phyloP scores from a whole-genome alignment of 2,113 vertebrate genomes.

The Antennarius striatus region DNA sequence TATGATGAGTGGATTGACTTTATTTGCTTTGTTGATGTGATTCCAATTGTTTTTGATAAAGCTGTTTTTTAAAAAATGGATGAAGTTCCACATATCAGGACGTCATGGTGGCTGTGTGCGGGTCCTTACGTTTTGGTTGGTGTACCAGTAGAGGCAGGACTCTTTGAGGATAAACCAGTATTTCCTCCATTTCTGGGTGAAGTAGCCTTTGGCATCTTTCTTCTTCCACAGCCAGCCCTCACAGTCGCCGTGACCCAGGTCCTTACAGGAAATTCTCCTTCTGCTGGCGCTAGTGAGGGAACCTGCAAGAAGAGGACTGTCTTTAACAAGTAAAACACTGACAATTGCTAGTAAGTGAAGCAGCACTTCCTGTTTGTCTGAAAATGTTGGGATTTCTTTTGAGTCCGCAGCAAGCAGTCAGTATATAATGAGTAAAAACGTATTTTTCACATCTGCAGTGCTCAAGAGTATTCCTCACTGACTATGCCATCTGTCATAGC shows the following conservation, averaged over 20 bases:
- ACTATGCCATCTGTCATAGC: background rate
- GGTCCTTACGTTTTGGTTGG: conserved; percentile 88
- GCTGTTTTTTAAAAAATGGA: too few species aligned
- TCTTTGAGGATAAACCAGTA: conserved; percentile 94
- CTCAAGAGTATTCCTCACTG: background rate
- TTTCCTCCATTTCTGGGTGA: conserved; percentile 92
- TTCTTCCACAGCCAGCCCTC: conserved; percentile 94
- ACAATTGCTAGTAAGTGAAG: background rate
- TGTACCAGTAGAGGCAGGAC: conserved; percentile 92
- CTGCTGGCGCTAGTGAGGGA: conserved; percentile 87
- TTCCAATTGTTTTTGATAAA: too few species aligned
- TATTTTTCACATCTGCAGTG: background rate
- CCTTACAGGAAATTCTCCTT: conserved; percentile 88
- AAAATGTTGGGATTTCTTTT: background rate
- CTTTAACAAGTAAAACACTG: background rate
- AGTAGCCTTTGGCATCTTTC: conserved; percentile 89
- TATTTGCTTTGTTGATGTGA: too few species aligned
- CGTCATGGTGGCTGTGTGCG: background rate
- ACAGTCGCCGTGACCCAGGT: conserved; percentile 89
- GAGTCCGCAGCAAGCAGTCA: too few species aligned
- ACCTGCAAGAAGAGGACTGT: conserved; percentile 50
- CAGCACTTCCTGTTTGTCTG: background rate
- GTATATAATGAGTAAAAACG: too few species aligned
- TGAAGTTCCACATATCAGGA: too few species aligned
- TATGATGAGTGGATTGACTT: too few species aligned